Evolutionary conservation across 2,888 invertebrate species (phyloP).

Genomic region (Anarsia innoxiella): DNA sequence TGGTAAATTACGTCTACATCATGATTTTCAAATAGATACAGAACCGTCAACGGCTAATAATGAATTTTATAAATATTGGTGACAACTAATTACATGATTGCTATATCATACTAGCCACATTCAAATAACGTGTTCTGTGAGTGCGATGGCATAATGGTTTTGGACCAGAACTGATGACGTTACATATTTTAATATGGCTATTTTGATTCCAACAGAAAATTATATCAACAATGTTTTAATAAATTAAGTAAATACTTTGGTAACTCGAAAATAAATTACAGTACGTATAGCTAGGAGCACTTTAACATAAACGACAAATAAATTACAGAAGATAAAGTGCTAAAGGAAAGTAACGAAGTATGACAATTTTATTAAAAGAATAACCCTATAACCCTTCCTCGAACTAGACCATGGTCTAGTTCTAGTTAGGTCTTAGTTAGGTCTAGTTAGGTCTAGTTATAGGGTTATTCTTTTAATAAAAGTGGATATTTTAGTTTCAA

Average conservation of each 20-base stretch:
- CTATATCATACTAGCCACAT: conserved; percentile 4
- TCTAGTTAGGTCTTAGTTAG: no score
- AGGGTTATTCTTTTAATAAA: no score
- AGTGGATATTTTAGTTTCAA: no score
- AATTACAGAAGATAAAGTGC: conserved; percentile 25
- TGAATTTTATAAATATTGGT: conserved; percentile 6
- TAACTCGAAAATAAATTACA: conserved; percentile 58
- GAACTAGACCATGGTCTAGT: no score
- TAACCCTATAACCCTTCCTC: no score
- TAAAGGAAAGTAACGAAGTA: conserved; percentile 32
- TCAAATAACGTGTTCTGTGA: conserved; percentile 2
- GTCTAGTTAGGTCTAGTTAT: no score
- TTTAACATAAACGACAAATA: conserved; percentile 26
- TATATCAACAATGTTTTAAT: conserved; percentile 7
- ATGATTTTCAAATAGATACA: background rate
- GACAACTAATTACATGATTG: conserved; percentile 2
- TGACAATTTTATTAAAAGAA: no score
- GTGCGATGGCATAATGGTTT: no score
- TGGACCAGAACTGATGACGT: no score
- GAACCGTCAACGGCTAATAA: conserved; percentile 1
- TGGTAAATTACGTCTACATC: conserved; percentile 1
- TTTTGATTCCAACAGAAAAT: no score
- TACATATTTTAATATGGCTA: background rate
- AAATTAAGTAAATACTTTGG: conserved; percentile 55
- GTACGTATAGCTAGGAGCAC: conserved; percentile 35